A percentile compares a stretch with the other conserved stretches of the same genome.
Conservation (phyloP, 2,113 vertebrate genomes). For the Antigone vipio region DNA sequence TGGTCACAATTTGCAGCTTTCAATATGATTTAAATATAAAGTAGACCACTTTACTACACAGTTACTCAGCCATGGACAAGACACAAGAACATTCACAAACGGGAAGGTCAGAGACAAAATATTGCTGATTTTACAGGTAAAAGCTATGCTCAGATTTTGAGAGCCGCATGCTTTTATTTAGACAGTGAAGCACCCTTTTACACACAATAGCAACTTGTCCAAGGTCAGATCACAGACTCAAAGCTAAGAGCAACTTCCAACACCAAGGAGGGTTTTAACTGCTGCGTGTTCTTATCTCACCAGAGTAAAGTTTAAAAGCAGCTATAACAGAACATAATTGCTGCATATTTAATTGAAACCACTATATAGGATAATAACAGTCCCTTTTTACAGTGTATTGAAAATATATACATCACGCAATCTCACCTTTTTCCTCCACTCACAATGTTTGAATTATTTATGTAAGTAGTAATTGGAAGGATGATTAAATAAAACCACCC, state of each 20-base stretch:
- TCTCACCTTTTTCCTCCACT: neutral
- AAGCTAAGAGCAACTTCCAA: neutral
- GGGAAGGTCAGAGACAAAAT: neutral
- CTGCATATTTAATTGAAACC: neutral
- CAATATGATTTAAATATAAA: neutral
- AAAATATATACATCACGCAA: neutral
- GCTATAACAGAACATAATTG: neutral
- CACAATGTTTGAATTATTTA: slow-evolving; percentile 9
- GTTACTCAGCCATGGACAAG: neutral
- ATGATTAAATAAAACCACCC: neutral
- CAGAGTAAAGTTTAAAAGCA: neutral
- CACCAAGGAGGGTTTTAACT: neutral
- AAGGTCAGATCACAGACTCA: neutral
- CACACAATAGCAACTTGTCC: neutral
- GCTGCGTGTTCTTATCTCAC: neutral
- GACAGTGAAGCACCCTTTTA: neutral
- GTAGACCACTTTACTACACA: neutral
- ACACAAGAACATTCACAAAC: neutral
- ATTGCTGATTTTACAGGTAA: neutral
- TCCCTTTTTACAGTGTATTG: neutral
- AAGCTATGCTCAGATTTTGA: neutral
- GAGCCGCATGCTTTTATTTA: neutral
- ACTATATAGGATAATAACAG: neutral
- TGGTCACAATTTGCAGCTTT: neutral
- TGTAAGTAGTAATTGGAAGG: neutral